A percentile compares a stretch with the other conserved stretches of the same genome.
Conservation (phyloP, 2,888 invertebrate species). For the Glaucopsyche alexis region DNA sequence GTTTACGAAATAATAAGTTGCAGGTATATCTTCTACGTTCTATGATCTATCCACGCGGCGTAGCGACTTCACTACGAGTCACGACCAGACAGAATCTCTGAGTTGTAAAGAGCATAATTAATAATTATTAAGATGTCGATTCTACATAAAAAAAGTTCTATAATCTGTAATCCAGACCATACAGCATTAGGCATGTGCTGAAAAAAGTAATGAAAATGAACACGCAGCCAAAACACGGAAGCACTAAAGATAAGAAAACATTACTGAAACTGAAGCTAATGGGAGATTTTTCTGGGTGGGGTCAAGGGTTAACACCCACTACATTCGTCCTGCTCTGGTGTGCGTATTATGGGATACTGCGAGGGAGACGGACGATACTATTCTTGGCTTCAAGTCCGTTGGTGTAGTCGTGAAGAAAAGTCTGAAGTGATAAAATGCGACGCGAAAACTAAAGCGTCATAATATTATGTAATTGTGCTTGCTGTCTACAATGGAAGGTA, state of each 20-base stretch:
- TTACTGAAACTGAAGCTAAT: constrained; percentile 58
- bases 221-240: constrained; percentile 19
- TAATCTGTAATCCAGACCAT: not conserved
- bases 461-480: not conserved
- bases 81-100: too few relatives aligned
- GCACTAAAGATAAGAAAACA: constrained; percentile 22
- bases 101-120: too few relatives aligned
- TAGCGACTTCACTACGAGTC: too few relatives aligned
- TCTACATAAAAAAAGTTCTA: not conserved
- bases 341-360: constrained; percentile 52
- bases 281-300: constrained; percentile 77
- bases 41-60: too few relatives aligned
- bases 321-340: constrained; percentile 57
- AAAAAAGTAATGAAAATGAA: constrained; percentile 3
- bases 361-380: constrained; percentile 66
- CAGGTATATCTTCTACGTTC: too few relatives aligned
- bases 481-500: not conserved
- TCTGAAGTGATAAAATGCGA: constrained; percentile 30
- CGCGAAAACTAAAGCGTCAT: not conserved
- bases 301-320: constrained; percentile 71
- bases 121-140: too few relatives aligned
- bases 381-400: constrained; percentile 59
- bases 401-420: constrained; percentile 46
- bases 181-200: not conserved
- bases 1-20: too few relatives aligned